phyloP scores from a whole-genome alignment of 2,888 invertebrate genomes.

The Dryobotodes eremita region DNA sequence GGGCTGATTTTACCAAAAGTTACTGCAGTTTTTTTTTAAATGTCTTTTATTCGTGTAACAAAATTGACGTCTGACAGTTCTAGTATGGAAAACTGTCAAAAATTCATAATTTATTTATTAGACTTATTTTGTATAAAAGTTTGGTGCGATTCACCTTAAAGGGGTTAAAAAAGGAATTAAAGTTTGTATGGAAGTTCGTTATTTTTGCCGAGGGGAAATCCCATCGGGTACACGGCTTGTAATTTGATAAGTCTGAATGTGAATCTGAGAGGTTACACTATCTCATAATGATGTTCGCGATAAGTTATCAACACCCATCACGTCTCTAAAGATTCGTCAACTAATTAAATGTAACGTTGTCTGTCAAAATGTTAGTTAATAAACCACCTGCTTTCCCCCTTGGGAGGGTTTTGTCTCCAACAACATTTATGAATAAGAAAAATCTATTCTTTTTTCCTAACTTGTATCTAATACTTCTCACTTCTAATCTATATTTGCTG shows the following conservation, averaged over 20 bases:
- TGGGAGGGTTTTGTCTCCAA: conserved; percentile 7
- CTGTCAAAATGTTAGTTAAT: not conserved
- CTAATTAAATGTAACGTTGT: not conserved
- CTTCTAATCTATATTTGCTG: conserved; percentile 43
- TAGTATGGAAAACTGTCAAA: too few relatives aligned
- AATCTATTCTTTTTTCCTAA: conserved; percentile 47
- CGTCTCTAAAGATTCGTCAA: not conserved
- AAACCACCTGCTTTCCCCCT: not conserved
- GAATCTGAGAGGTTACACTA: not conserved
- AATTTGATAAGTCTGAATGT: not conserved
- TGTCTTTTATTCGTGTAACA: too few relatives aligned
- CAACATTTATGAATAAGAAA: conserved; percentile 48
- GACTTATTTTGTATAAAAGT: too few relatives aligned
- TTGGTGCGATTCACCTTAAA: too few relatives aligned
- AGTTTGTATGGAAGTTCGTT: too few relatives aligned
- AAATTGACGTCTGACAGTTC: too few relatives aligned
- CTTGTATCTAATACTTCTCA: conserved; percentile 50
- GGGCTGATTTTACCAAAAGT: too few relatives aligned
- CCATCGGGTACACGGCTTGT: not conserved
- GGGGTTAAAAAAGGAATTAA: too few relatives aligned
- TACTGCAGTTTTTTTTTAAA: too few relatives aligned
- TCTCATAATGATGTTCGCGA: not conserved
- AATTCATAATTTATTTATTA: too few relatives aligned
- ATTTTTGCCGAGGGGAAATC: too few relatives aligned
- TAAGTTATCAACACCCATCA: not conserved